Base-by-base conservation (phyloP, 2,888 invertebrate genomes). In the Idaea biselata region DNA sequence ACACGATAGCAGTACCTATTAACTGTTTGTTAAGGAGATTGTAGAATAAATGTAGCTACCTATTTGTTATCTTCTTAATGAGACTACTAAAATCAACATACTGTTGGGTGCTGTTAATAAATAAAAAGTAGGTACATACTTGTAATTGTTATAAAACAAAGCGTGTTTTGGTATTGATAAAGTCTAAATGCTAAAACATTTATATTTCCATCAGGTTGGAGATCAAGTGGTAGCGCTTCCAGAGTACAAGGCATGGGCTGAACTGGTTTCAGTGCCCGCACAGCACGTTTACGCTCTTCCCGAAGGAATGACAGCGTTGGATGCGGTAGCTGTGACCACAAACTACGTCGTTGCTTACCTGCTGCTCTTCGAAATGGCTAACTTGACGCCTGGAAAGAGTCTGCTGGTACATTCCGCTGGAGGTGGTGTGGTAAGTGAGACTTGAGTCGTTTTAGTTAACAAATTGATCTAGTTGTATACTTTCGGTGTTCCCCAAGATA, bases 271-370 rank as follows among this genome's bases (percentile, higher is more conserved):
- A 1, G 96, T 97, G 18, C 96, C 97, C 2, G 95, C 96, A n/a
- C 95, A 95, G 80, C 95, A 95, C 76, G 97, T 97, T 70, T 97
- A 96, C 91, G 94, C 94, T 62, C 91, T 97, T 76, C 97, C 97
- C 17, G 94, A 94, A 60, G 95, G 94, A 68, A 95, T 97, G 94
- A 94, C 94, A 44, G 95, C 95, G 67, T 88, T 96, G 82, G 97
- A 97, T 76, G 97, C 97, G 0, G 96, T 96, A 6, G 97, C 97
- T 17, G 94, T 97, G 76, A 96, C 97, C 70, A 95, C 97, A 93
- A 97, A 97, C 89, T 97, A 97, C 86, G 94, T 97, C 69, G 96
- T 97, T 7, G 97, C 97, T 18, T 95, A 97, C 83, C 95, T 97
- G 75, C 93, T 97, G 74, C 94, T 98, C 60, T 97, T 97, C 88